Evolutionary conservation across 2,113 vertebrate species (phyloP), one percentile per base, ranked within the genome.

Genomic region (Vidua chalybeata): DNA sequence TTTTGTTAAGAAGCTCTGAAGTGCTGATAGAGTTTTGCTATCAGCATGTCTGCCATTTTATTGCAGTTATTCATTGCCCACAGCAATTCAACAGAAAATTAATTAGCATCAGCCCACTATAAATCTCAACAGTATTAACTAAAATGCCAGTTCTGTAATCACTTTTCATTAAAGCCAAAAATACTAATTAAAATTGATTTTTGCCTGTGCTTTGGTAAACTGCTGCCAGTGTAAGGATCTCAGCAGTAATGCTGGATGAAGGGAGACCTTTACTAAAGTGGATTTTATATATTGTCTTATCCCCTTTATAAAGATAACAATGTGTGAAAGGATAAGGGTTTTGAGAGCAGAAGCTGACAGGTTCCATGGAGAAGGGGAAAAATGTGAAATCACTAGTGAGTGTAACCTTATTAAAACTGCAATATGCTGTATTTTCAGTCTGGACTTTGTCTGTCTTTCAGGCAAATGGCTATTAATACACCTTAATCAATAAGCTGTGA

Each of bases 111-210:
- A 89, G 96, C 88, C 97, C 90, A 93, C 96, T 83, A 97, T 98
- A 98, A 98, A 98, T 98, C 98, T 98, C 97, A 95, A 92, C 94
- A 94, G 96, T 98, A 98, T 98, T 98, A 98, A 96, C 97, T 97
- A 97, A 98, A 98, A 98, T 98, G 98, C 97, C 98, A 98, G 97
- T 98, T 98, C 97, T 97, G 97, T 98, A 98, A 98, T 98, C 98
- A 97, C 97, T 98, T 98, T 98, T 97, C 97, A 97, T 98, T 98
- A 97, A 98, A 97, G 97, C 97, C 97, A 98, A 98, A 98, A 98
- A 98, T 98, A 97, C 97, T 98, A 98, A 98, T 98, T 98, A 98
- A 98, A 98, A 98, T 98, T 98, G 98, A 98, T 98, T 98, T 96
- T 97, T 97, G 77, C 94, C 90, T 97, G 45, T 93, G 96, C 96